Conservation (phyloP, 1,140 invertebrate genomes). For the Himalopsyche phryganea region DNA sequence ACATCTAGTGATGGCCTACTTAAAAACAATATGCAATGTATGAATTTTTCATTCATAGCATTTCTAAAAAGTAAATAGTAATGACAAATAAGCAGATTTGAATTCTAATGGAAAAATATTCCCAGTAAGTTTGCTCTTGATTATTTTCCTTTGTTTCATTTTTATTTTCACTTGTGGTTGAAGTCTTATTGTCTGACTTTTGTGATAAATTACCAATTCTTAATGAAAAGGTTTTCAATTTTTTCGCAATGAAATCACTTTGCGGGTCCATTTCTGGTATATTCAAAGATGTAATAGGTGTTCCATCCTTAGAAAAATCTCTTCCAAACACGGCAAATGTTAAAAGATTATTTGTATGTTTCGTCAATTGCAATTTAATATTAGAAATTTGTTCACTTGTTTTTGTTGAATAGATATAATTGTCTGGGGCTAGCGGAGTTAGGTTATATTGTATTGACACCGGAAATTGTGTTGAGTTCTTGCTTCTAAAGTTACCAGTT, state of each 20-base stretch:
- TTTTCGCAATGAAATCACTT: no score
- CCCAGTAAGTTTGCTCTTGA: conserved; percentile 38
- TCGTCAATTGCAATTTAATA: conserved; percentile 29
- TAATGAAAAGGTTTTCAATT: no score
- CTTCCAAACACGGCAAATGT: conserved; percentile 41
- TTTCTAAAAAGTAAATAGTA: conserved; percentile 48
- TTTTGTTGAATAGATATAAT: conserved; percentile 29
- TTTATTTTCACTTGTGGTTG: conserved; percentile 32
- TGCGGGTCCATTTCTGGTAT: no score
- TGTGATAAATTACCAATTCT: no score
- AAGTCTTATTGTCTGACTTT: no score
- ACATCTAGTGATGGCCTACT: background rate
- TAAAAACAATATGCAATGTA: background rate
- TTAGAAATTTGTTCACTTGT: conserved; percentile 27
- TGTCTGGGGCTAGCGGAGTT: conserved; percentile 30
- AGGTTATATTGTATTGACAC: conserved; percentile 35
- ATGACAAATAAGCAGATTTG: conserved; percentile 43
- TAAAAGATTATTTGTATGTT: conserved; percentile 36
- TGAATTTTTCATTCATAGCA: conserved; percentile 34
- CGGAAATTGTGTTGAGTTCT: conserved; percentile 38
- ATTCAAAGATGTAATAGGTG: background rate
- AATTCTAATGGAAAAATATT: conserved; percentile 44
- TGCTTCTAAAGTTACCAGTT: conserved; percentile 37
- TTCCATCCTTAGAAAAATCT: conserved; percentile 38
- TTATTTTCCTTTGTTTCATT: conserved; percentile 37